A percentile compares a stretch with the other conserved stretches of the same genome.
Evolutionary conservation across 2,797 vertebrate genomes (phyloP).

Genomic region (Diplodus sargus): DNA sequence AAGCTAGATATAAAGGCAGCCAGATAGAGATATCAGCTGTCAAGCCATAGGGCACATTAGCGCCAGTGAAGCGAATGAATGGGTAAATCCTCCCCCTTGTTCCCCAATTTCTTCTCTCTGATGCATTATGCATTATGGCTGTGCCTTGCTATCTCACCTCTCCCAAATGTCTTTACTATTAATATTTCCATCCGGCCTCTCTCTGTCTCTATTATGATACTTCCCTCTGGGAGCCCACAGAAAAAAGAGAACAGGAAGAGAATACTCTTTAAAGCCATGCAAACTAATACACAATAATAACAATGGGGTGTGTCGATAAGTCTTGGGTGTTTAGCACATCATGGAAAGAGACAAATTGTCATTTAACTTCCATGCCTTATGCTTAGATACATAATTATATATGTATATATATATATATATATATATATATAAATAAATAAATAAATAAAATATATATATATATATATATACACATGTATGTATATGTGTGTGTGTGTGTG

Average conservation of each 20-base stretch:
- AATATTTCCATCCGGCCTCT: constrained; percentile 51
- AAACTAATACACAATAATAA: constrained; percentile 6
- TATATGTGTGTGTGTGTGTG: no score
- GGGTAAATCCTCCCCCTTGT: constrained; percentile 57
- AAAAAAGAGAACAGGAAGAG: constrained; percentile 8
- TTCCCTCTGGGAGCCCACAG: neutral
- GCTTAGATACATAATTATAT: no score
- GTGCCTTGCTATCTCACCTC: constrained; percentile 52
- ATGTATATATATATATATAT: no score
- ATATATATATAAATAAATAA: no score
- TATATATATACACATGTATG: no score
- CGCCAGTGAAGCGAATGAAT: constrained; percentile 52
- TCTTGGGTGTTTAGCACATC: accelerated
- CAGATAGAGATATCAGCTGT: constrained; percentile 64
- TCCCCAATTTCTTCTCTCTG: constrained; percentile 56
- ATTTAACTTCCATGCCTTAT: neutral
- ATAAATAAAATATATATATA: no score
- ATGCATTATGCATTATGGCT: constrained; percentile 65
- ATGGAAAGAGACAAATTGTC: neutral
- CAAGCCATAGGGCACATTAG: constrained; percentile 67
- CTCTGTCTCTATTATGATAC: constrained; percentile 30
- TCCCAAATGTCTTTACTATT: constrained; percentile 58
- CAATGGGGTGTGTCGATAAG: accelerated
- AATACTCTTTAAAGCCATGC: neutral
- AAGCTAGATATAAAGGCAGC: constrained; percentile 35